phyloP scores from a whole-genome alignment of 2,113 vertebrate species.

The Oryzias woworae region DNA sequence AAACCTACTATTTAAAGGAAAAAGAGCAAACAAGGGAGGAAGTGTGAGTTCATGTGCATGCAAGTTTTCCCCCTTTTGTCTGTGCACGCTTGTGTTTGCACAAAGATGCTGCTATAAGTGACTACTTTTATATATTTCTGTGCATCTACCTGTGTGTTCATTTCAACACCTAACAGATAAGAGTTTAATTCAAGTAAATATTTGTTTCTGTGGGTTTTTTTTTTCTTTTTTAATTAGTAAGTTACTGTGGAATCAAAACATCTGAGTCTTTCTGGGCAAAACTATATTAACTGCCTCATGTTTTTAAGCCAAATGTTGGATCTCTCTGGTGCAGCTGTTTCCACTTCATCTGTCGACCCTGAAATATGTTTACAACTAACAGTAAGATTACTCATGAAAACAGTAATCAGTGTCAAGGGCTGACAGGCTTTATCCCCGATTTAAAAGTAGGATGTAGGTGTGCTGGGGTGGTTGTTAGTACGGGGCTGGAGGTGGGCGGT shows the following conservation, averaged over 20 bases:
- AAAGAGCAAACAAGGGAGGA: too few relatives aligned
- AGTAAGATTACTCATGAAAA: conserved; percentile 3
- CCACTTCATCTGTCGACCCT: neutral
- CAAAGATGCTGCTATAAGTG: neutral
- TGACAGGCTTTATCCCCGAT: neutral
- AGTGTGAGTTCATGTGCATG: too few relatives aligned
- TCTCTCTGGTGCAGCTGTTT: neutral
- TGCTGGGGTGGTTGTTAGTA: conserved; percentile 48
- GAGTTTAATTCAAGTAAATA: conserved; percentile 2
- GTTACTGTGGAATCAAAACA: too few relatives aligned
- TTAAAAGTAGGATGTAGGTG: conserved; percentile 39
- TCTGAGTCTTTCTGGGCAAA: too few relatives aligned
- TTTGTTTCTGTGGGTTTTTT: conserved; percentile 4
- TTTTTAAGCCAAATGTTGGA: too few relatives aligned
- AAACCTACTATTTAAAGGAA: too few relatives aligned
- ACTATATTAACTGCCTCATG: too few relatives aligned
- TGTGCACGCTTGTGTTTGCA: too few relatives aligned
- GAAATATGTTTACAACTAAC: conserved; percentile 1
- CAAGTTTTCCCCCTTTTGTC: too few relatives aligned
- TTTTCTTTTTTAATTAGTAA: too few relatives aligned
- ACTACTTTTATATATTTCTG: conserved; percentile 5
- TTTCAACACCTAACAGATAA: neutral
- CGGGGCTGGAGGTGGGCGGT: conserved; percentile 11
- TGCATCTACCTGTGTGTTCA: neutral
- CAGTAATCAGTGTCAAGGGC: neutral